Conservation (phyloP, 2,113 vertebrate species). For the Mustela nigripes region DNA sequence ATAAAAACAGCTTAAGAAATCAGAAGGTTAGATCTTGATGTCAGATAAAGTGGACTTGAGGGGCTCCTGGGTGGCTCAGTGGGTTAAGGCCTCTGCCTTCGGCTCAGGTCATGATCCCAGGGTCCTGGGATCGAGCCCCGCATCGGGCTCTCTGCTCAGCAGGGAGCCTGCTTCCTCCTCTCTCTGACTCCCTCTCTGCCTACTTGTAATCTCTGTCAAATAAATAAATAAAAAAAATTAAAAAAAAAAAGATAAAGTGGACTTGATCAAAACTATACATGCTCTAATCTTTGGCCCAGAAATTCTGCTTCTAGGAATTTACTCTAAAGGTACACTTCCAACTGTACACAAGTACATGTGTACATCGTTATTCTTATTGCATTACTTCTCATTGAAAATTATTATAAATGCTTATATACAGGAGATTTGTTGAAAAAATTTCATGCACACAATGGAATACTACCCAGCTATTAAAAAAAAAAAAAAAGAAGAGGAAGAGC, state of each 20-base stretch:
- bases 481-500: neutral
- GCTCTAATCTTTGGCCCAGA: neutral
- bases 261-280: neutral
- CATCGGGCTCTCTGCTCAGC: too few species aligned
- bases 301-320: neutral
- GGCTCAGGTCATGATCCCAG: too few species aligned
- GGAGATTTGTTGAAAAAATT: neutral
- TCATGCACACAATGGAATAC: neutral
- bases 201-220: too few species aligned
- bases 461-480: neutral
- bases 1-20: neutral
- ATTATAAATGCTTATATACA: neutral
- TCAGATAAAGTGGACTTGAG: neutral
- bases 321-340: neutral
- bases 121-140: too few species aligned
- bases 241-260: neutral
- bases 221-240: too few species aligned
- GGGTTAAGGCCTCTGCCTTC: too few species aligned
- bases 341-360: neutral
- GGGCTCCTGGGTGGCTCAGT: too few species aligned
- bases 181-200: too few species aligned
- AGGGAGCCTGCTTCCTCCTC: too few species aligned
- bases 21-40: neutral
- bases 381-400: neutral
- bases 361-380: neutral